Evolutionary conservation across 2,797 vertebrate species (phyloP).

Genomic region (Furcifer pardalis): DNA sequence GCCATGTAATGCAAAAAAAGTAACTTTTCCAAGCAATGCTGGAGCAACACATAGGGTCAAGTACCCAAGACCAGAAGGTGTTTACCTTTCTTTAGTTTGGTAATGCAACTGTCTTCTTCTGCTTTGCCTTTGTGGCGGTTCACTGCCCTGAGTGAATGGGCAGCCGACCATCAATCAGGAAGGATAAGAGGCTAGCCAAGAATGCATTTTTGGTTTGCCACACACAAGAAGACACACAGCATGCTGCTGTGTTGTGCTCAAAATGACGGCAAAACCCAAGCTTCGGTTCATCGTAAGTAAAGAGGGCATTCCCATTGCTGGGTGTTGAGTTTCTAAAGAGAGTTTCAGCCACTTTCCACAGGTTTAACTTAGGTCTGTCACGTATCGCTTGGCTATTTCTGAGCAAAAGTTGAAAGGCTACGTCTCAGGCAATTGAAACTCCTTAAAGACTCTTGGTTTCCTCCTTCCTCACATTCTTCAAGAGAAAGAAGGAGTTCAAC

Average conservation of each 20-base stretch:
- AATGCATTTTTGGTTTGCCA: constrained; percentile 8
- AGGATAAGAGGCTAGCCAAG: background rate
- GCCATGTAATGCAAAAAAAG: too few relatives aligned
- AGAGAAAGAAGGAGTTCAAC: background rate
- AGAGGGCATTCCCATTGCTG: background rate
- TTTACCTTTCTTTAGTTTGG: background rate
- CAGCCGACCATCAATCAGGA: background rate
- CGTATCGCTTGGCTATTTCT: background rate
- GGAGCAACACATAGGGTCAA: background rate
- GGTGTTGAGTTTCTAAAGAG: background rate
- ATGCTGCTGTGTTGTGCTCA: background rate
- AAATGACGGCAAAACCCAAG: background rate
- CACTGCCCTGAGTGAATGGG: background rate
- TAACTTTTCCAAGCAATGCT: too few relatives aligned
- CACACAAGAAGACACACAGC: background rate
- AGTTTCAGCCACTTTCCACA: background rate
- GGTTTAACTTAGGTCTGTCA: background rate
- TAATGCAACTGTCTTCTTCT: background rate
- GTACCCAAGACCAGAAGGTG: background rate
- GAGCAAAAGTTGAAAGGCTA: constrained; percentile 11
- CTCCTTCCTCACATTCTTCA: background rate
- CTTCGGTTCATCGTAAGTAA: background rate
- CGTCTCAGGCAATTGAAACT: background rate
- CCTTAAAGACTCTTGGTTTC: background rate
- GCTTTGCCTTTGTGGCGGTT: background rate